phyloP scores from a whole-genome alignment of 30 jellyfish, hydroid and myxozoan genomes.

The Chironex yamaguchii region DNA sequence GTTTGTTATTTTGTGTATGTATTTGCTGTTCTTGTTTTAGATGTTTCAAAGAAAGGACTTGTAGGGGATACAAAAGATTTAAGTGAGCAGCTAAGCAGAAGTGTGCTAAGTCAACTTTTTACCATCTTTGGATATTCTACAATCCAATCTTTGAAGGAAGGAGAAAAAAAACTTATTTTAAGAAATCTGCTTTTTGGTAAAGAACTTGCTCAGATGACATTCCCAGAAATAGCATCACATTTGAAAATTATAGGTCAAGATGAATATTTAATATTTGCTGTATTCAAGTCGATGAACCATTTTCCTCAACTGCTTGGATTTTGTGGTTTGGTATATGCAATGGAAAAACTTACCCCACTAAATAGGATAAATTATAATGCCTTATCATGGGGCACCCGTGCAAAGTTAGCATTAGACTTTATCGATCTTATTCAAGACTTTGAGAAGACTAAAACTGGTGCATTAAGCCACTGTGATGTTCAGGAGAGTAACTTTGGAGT shows the following conservation, averaged over 20 bases:
- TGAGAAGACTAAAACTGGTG: slow-evolving; percentile 75
- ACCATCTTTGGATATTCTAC: not conserved
- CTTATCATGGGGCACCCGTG: slow-evolving; percentile 74
- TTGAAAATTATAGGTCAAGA: slow-evolving; percentile 72
- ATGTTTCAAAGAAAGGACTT: too few relatives aligned
- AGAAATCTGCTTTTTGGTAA: not conserved
- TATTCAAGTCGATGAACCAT: slow-evolving; percentile 66
- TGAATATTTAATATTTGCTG: slow-evolving; percentile 80
- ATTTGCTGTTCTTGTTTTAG: too few relatives aligned
- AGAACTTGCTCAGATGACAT: not conserved
- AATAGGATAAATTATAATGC: slow-evolving; percentile 21
- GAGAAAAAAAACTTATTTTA: not conserved
- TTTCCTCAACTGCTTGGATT: slow-evolving; percentile 87
- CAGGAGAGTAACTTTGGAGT: slow-evolving; percentile 97
- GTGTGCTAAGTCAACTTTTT: too few relatives aligned
- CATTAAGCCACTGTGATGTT: slow-evolving; percentile 89
- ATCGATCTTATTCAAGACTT: slow-evolving; percentile 74
- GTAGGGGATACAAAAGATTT: too few relatives aligned
- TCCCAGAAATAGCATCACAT: slow-evolving; percentile 15
- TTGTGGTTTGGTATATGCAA: slow-evolving; percentile 89
- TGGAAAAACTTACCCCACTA: slow-evolving; percentile 77
- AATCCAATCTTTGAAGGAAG: not conserved
- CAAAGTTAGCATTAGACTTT: slow-evolving; percentile 74
- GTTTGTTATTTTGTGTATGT: too few relatives aligned
- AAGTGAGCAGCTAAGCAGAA: too few relatives aligned